Evolutionary conservation across 2,888 invertebrate genomes (phyloP), one percentile per base, ranked within the genome.

Genomic region (Thymelicus sylvestris): DNA sequence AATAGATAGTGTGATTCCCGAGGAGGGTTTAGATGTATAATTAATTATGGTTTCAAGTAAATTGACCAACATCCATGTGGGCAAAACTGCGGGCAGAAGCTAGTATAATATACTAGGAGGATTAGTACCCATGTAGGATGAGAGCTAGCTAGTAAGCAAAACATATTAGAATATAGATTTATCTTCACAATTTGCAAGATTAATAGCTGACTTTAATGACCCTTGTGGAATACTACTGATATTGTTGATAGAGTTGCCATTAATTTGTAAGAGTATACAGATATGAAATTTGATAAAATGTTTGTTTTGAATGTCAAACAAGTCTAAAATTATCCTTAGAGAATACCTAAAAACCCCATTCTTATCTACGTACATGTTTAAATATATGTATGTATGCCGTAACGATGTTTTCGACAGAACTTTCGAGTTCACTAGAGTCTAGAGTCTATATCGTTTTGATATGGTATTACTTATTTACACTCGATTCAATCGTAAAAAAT

Each of bases 391-490:
- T 31, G 31, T 1, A 5, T 7, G 38, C 44, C 59, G 48, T 44
- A 67, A 67, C 47, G 66, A 64, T 31, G 65, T 57, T 72, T 69
- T 66, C 41, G 59, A 57, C n/a, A 64, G 31, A 63, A 64, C 24
- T 47, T 39, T 47, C n/a, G 41, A 39, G 57, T 79, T 82, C 80
- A 82, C 80, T 81, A 85, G 83, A 77, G 75, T 76, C 80, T 81
- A 85, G 83, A 77, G 75, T 76, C 80, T 84, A 82, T 81, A 83
- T 83, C 82, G 83, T 85, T 81, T 80, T 66, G 74, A 79, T 80
- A 79, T 76, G 77, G 80, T 77, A 78, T 82, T 80, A 74, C 72
- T 80, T 77, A 78, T 76, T 55, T 70, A 64, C 72, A 70, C 65
- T 73, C 57, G 72, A 74, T 72, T 72, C 63, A 68, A 64, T 55